These are phyloP conservation scores for Fregata magnificens DNA, from an alignment of 2,113 vertebrate species.

Conservation along the genomic window DNA sequence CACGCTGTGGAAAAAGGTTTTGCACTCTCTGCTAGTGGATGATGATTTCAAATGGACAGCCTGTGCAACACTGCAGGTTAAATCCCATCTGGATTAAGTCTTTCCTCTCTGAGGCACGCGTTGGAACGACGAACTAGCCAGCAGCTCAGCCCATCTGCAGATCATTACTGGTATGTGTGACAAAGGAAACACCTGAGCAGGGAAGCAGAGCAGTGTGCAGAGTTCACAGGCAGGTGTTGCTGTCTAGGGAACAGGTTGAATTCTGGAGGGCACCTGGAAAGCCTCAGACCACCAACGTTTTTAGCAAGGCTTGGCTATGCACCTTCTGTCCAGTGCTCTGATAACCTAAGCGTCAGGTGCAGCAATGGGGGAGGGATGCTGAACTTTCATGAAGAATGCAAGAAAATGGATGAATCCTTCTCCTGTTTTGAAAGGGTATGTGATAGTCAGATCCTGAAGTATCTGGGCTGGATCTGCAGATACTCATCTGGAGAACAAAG, in stretches of 20 bases:
- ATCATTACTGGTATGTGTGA: conserved; percentile 18
- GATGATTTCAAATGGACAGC: neutral
- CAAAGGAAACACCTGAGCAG: conserved; percentile 54
- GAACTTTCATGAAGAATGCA: neutral
- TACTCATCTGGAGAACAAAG: neutral
- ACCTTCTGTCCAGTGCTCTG: neutral
- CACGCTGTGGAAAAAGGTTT: neutral
- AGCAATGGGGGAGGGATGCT: neutral
- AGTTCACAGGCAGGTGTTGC: conserved; percentile 38
- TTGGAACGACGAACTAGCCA: neutral
- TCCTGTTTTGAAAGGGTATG: neutral
- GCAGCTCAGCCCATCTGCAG: conserved; percentile 50
- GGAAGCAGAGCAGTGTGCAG: neutral
- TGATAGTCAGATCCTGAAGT: neutral
- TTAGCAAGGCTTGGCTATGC: neutral
- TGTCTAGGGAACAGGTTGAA: conserved; percentile 9
- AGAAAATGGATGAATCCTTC: neutral
- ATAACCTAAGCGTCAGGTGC: neutral
- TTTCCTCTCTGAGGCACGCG: neutral
- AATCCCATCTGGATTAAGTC: conserved; percentile 39
- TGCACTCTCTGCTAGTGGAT: neutral
- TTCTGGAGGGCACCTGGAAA: conserved; percentile 29
- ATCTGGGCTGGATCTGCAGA: neutral
- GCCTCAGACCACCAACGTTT: neutral
- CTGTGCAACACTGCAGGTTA: neutral